Evolutionary conservation across 2,797 vertebrate genomes (phyloP).

Genomic region (Mormyrops boulengeri): DNA sequence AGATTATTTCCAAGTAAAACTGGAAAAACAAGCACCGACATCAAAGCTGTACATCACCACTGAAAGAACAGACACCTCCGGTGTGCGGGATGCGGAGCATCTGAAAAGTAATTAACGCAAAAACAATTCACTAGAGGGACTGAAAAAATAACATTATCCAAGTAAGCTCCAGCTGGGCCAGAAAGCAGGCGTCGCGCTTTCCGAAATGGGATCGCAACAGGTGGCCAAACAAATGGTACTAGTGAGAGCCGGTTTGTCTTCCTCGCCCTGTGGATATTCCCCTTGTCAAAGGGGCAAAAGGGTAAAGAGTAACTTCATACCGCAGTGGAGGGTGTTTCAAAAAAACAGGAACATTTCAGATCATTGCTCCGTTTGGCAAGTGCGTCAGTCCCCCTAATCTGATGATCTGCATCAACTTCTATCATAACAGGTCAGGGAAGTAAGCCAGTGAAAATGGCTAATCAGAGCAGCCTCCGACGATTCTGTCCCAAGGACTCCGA

Average conservation of each 20-base stretch:
- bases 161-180: neutral
- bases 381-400: neutral
- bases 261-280: neutral
- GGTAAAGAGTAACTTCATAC: neutral
- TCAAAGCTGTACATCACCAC: neutral
- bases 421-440: neutral
- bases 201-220: neutral
- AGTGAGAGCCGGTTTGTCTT: neutral
- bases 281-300: neutral
- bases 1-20: neutral
- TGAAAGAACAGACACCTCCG: neutral
- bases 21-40: neutral
- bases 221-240: neutral
- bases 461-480: neutral
- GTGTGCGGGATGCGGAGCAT: neutral
- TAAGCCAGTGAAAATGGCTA: neutral
- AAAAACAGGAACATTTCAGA: neutral
- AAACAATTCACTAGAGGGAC: neutral
- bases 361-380: neutral
- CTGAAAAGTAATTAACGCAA: neutral
- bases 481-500: neutral
- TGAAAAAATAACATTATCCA: neutral
- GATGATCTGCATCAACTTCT: neutral
- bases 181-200: neutral
- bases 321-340: neutral